Percentiles rank a stretch among this genome's conserved stretches.
Conservation (phyloP, 2,888 invertebrate species). For the Taphrorychus bicolor region DNA sequence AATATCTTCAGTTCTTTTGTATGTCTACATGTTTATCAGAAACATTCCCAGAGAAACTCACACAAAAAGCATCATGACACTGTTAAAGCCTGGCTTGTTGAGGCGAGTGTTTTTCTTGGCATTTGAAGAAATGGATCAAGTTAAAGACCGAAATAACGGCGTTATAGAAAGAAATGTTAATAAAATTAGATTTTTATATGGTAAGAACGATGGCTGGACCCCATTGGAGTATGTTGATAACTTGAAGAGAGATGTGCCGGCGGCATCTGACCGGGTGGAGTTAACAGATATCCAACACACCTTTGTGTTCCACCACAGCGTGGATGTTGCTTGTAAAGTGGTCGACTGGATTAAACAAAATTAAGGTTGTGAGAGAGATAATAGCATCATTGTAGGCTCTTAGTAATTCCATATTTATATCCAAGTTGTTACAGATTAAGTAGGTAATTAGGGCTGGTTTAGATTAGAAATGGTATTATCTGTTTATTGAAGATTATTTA, state of each 20-base stretch:
- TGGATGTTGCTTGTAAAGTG: slow-evolving; percentile 62
- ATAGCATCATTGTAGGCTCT: too few species aligned
- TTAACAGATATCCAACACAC: slow-evolving; percentile 73
- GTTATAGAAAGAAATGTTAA: slow-evolving; percentile 66
- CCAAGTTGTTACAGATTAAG: too few species aligned
- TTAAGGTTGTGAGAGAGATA: too few species aligned
- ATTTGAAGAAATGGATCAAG: slow-evolving; percentile 80
- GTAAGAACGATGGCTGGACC: slow-evolving; percentile 82
- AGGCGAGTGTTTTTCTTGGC: slow-evolving; percentile 75
- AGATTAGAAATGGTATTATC: too few species aligned
- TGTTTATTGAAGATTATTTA: too few species aligned
- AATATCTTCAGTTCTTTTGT: slow-evolving; percentile 63
- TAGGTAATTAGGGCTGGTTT: too few species aligned
- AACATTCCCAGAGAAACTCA: slow-evolving; percentile 65
- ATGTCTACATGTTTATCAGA: slow-evolving; percentile 64
- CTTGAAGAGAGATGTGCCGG: slow-evolving; percentile 67
- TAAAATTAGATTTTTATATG: slow-evolving; percentile 81
- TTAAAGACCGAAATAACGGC: slow-evolving; percentile 71
- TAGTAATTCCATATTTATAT: too few species aligned
- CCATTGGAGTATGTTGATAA: slow-evolving; percentile 75
- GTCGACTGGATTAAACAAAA: slow-evolving; percentile 50
- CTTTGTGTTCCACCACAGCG: slow-evolving; percentile 76
- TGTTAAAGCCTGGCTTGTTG: slow-evolving; percentile 66
- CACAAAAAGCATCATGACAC: slow-evolving; percentile 63
- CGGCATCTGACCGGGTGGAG: slow-evolving; percentile 67